Evolutionary conservation across 2,888 invertebrate genomes (phyloP), one percentile per base, ranked within the genome.

Genomic region (Apamea monoglypha): DNA sequence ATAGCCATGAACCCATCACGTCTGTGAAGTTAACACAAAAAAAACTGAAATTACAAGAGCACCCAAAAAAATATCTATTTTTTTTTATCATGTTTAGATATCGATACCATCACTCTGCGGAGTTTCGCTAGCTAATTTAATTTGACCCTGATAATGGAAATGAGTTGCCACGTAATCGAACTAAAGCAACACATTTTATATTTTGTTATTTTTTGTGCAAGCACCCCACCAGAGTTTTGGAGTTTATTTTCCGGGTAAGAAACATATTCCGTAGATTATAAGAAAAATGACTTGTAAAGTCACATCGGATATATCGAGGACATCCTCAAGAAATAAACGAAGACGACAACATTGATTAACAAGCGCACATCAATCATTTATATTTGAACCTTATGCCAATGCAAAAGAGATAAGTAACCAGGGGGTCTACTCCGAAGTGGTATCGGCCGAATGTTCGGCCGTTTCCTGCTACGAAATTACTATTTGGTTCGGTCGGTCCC

Each of bases 191-290:
- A 32, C 56, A 76, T 56, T 74, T 50, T 36, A 44, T 74, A 76
- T 69, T 70, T 56, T 81, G n/a, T 64, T 2, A 56, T 76, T 85
- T 87, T 66, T 82, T 81, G 89, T 95, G 69, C 95, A 95, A 90
- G 95, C 96, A 93, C 91, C 91, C 90, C 90, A 69, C 89, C 90
- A 73, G 84, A 92, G 5, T 93, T 94, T 88, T 96, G 95, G 96
- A 93, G 94, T 84, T 89, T 95, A 75, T 94, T 96, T 83, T 86
- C 90, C 44, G 95, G 95, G 96, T 96, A 95, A 96, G 95, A 86
- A 67, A 61, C 61, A 63, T 40, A 40, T n/a, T 59, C 67, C 0
- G 21, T 44, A 21, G 12, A 61, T 16, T 40, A 50, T 64, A 25
- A 44, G 1, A 29, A 74, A 47, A n/a, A 8, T 50, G 12, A 0